phyloP scores from a whole-genome alignment of 2,888 invertebrate species.

The Seladonia tumulorum region DNA sequence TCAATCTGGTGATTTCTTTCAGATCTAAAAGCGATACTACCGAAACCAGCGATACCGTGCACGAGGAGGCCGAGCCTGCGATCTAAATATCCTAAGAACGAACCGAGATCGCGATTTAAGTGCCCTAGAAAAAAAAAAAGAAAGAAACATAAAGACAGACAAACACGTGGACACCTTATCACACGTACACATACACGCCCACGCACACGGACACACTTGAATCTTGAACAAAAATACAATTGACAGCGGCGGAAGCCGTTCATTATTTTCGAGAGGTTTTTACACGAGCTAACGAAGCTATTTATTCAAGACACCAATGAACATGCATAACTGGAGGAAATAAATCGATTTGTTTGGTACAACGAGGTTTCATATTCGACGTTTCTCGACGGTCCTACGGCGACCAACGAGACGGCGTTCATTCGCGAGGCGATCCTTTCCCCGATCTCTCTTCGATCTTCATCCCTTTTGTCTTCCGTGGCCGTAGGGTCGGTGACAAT shows the following conservation, averaged over 20 bases:
- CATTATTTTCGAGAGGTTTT: constrained; percentile 17
- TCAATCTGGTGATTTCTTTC: constrained; percentile 83
- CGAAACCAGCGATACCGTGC: constrained; percentile 79
- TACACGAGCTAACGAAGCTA: constrained; percentile 24
- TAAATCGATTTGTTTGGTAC: constrained; percentile 53
- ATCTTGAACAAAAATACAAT: not conserved
- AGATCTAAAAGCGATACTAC: constrained; percentile 83
- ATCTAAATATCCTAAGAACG: constrained; percentile 64
- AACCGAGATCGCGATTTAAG: constrained; percentile 31
- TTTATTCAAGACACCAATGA: constrained; percentile 35
- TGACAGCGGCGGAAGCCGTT: not conserved
- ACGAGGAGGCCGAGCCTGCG: constrained; percentile 80
- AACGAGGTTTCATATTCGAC: constrained; percentile 36
- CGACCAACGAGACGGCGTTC: not conserved
- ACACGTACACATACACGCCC: not conserved
- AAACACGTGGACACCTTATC: not conserved
- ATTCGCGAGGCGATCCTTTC: not conserved
- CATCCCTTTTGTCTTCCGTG: constrained; percentile 11
- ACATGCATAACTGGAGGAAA: constrained; percentile 35
- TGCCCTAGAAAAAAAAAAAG: constrained; percentile 4
- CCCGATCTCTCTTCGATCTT: constrained; percentile 2
- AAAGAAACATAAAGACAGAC: not conserved
- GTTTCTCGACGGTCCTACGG: constrained; percentile 15
- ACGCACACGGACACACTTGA: not conserved
- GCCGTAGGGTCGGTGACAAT: not conserved